phyloP scores from a whole-genome alignment of 2,888 invertebrate genomes.

The Melipona beecheii region DNA sequence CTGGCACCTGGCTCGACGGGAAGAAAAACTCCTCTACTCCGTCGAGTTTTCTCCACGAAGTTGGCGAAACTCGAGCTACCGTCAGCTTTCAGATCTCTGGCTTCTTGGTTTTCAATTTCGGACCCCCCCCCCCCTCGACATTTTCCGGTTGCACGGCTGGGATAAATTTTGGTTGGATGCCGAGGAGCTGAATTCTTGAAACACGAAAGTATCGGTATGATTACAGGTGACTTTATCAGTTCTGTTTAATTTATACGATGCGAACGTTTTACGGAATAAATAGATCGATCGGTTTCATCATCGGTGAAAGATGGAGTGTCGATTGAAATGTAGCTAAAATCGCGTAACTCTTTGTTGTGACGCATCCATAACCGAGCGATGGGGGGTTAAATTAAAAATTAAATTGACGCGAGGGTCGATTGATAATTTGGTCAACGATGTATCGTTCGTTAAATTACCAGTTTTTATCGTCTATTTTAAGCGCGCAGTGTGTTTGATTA shows the following conservation, averaged over 20 bases:
- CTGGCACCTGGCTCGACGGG: background rate
- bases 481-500: background rate
- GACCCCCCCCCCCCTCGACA: too few species aligned
- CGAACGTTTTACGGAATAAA: background rate
- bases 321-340: background rate
- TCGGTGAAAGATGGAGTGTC: background rate
- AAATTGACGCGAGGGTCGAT: background rate
- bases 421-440: background rate
- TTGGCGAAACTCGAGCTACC: too few species aligned
- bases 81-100: too few species aligned
- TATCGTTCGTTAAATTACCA: background rate
- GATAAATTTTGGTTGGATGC: background rate
- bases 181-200: too few species aligned
- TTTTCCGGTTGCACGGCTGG: too few species aligned
- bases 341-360: too few species aligned
- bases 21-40: background rate
- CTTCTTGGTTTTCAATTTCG: too few species aligned
- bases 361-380: too few species aligned
- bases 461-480: background rate
- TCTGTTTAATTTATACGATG: background rate
- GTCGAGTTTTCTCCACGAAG: too few species aligned
- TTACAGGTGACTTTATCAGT: background rate
- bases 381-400: background rate
- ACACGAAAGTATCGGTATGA: too few species aligned
- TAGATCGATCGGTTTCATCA: rapidly evolving